Evolutionary conservation across 1,140 invertebrate genomes (phyloP), one percentile per base, ranked within the genome.

Genomic region (Chymomyza costata): DNA sequence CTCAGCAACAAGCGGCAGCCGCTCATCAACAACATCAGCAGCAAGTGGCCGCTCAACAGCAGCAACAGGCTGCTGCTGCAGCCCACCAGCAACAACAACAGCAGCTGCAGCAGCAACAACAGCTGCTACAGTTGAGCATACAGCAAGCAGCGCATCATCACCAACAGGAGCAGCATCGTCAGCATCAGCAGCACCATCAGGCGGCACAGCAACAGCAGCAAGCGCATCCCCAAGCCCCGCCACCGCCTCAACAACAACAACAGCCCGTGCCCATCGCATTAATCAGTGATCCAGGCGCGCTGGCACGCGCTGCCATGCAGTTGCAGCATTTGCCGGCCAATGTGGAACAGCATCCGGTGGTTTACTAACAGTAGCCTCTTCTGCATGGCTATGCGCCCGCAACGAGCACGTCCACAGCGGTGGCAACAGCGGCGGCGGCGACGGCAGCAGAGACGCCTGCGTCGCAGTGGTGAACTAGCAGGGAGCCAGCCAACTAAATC

Each of bases 351-450:
- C 83, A 85, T 61, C 83, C 83, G 34, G 83, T 85, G 50, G 83
- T 85, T 80, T 85, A 85, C 78, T 85, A 85, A 83, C 81, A 84
- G 64, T 67, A 83, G 67, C 78, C 70, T 34, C 68, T 68, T 35
- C 53, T 80, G 74, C 73, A 65, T 53, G 67, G 70, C 57, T 69
- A 76, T 47, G 55, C 71, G 28, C 57, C 66, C 41, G 65, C 55
- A 43, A 58, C 50, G 46, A 61, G 41, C 15, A 48, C 63, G 41
- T 35, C 35, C 30, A 63, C 39, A 30, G 53, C 49, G 40, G 48
- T 52, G 28, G 57, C 54, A 37, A 52, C 62, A 41, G 49, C 54
- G 11, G 48, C 50, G 2, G 46, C 54, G 14, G 35, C 63, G 5
- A 45, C 46, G 25, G 44, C 65, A n/a, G 34, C 48, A 14, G 34